Base-by-base conservation (phyloP, 1,140 invertebrate species). In the Latrodectus geometricus region DNA sequence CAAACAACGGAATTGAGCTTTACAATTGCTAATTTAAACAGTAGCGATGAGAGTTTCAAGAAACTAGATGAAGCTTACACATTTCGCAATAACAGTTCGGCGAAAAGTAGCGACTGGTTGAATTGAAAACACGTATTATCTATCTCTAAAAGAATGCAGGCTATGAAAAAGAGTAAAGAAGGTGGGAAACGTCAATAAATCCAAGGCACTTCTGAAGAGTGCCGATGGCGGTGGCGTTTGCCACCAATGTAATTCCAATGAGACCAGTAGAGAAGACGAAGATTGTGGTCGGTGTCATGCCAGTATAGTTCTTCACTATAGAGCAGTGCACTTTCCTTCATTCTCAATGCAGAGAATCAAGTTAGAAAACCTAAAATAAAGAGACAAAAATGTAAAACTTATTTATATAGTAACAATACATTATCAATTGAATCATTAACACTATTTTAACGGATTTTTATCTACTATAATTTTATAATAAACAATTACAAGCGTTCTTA, bases 241-340 rank as follows among this genome's bases (percentile, higher is more conserved):
- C 84, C 84, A 79, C 76, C 77, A 70, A 72, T 85, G 65, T 86
- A 80, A 80, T 79, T 86, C 84, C 84, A 79, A 35, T 86, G 79
- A 74, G 84, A 76, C 84, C 76, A 86, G 68, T 80, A 86, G 35
- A 79, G 48, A 61, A 73, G 74, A 48, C 83, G 83, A 68, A 78
- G 23, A 65, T 78, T 80, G 9, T 79, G 84, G 74, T 66, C 84
- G 20, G n/a, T 72, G 76, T 35, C 84, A 86, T 86, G 66, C 84
- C 84, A 86, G 73, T 65, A 66, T 15, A 68, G 52, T 56, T 73
- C 73, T 85, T 85, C 77, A 86, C 75, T 73, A 80, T 56, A 70
- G 35, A 73, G 74, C n/a, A 85, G 74, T 52, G 74, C 68, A 52
- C 84, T 79, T 21, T 86, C 23, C 75, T 79, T 86, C 84, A 86